phyloP scores from a whole-genome alignment of 2,888 invertebrate genomes.

The Chrysotoxum bicinctum region DNA sequence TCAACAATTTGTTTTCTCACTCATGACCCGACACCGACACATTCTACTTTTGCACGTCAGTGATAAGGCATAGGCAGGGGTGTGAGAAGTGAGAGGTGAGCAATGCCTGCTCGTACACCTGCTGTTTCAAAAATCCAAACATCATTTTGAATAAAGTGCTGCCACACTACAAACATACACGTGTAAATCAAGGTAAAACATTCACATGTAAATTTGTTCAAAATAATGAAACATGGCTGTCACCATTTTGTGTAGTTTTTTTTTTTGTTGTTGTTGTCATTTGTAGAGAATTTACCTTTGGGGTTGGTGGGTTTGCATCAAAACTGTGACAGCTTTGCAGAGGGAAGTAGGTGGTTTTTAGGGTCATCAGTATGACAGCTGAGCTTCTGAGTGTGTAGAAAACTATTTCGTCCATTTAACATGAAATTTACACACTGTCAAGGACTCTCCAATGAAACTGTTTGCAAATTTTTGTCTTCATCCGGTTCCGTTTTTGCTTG shows the following conservation, averaged over 20 bases:
- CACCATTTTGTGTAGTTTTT: constrained; percentile 15
- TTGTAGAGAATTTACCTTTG: background rate
- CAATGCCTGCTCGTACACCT: background rate
- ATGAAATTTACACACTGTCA: constrained; percentile 49
- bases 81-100: background rate
- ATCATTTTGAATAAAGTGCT: constrained; percentile 45
- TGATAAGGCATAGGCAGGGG: background rate
- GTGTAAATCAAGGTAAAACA: constrained; percentile 53
- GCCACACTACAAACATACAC: constrained; percentile 26
- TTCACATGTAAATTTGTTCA: constrained; percentile 58
- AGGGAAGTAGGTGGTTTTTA: background rate
- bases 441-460: constrained; percentile 31
- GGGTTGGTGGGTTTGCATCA: background rate
- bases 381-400: background rate
- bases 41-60: constrained; percentile 5
- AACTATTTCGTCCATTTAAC: constrained; percentile 52
- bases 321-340: constrained; percentile 48
- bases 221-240: constrained; percentile 34
- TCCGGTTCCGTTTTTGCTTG: background rate
- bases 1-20: constrained; percentile 67
- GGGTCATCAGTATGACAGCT: constrained; percentile 19
- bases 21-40: constrained; percentile 48
- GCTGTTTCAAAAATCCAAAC: constrained; percentile 30
- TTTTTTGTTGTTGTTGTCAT: background rate
- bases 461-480: background rate